Conservation (phyloP, 2,113 vertebrate genomes). For the Ovis canadensis region DNA sequence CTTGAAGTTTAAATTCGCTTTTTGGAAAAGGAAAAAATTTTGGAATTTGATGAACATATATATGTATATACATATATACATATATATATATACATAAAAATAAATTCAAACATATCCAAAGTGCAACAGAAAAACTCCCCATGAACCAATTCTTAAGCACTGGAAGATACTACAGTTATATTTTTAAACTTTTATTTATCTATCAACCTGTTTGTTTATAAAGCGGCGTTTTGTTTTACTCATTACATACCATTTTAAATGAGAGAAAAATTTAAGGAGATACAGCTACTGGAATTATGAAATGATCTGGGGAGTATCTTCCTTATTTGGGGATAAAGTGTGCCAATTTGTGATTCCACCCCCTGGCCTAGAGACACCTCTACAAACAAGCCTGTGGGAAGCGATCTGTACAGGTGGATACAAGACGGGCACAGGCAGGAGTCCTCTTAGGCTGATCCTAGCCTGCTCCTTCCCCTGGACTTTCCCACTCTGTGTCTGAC, state of each 20-base stretch:
- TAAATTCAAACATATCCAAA: constrained; percentile 28
- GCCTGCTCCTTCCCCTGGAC: not conserved
- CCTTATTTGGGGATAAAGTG: not conserved
- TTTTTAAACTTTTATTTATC: not conserved
- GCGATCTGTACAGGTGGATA: rapidly evolving
- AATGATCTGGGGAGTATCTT: not conserved
- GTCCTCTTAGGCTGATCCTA: not conserved
- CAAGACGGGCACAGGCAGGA: rapidly evolving
- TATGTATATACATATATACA: rapidly evolving
- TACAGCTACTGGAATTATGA: not conserved
- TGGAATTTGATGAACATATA: not conserved
- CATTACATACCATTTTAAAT: not conserved
- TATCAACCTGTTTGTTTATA: not conserved
- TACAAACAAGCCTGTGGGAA: not conserved
- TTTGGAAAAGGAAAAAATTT: not conserved
- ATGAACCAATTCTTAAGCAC: not conserved
- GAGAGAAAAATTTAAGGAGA: not conserved
- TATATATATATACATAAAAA: not conserved
- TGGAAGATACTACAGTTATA: not conserved
- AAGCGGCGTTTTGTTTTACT: not conserved
- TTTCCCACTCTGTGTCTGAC: not conserved
- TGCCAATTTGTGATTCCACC: not conserved
- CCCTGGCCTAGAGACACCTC: not conserved
- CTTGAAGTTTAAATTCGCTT: not conserved
- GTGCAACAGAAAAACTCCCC: not conserved